Evolutionary conservation across 1,140 invertebrate species (phyloP).

Genomic region (Bombus huntii): DNA sequence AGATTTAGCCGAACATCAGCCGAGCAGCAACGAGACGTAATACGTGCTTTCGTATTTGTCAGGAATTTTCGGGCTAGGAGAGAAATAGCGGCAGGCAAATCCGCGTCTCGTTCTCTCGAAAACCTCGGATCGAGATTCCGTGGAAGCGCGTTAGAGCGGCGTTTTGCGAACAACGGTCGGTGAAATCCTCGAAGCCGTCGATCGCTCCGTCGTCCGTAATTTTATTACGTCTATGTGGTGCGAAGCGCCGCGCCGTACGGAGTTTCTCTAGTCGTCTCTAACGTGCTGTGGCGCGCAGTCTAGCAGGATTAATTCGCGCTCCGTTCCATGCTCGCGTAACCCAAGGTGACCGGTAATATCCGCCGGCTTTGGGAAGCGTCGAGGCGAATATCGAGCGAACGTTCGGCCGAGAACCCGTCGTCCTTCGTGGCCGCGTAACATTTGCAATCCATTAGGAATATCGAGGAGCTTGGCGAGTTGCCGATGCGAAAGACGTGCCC

Average conservation of each 20-base stretch:
- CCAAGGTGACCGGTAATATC: conserved; percentile 19
- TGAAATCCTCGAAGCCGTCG: background rate
- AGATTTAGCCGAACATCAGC: background rate
- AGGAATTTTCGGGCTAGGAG: background rate
- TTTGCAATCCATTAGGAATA: conserved; percentile 30
- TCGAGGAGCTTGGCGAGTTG: background rate
- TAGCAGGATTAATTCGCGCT: conserved; percentile 29
- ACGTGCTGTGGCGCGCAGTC: background rate
- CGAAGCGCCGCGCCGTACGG: background rate
- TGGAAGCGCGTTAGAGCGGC: background rate
- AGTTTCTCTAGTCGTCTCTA: background rate
- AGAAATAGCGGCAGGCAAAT: fast-evolving
- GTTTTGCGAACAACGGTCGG: conserved; percentile 16
- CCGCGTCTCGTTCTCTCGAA: background rate
- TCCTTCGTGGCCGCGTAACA: background rate
- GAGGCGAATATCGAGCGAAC: conserved; percentile 2
- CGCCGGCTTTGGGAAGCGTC: background rate
- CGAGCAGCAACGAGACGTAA: background rate
- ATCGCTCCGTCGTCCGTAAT: background rate
- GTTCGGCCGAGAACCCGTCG: background rate
- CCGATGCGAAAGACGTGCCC: background rate
- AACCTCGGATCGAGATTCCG: background rate
- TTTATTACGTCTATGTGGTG: too few species aligned
- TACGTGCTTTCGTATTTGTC: background rate
- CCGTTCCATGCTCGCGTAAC: background rate